These are phyloP conservation scores for Ormyrus nitidulus DNA, from an alignment of 2,888 invertebrate species.

Conservation along the genomic window DNA sequence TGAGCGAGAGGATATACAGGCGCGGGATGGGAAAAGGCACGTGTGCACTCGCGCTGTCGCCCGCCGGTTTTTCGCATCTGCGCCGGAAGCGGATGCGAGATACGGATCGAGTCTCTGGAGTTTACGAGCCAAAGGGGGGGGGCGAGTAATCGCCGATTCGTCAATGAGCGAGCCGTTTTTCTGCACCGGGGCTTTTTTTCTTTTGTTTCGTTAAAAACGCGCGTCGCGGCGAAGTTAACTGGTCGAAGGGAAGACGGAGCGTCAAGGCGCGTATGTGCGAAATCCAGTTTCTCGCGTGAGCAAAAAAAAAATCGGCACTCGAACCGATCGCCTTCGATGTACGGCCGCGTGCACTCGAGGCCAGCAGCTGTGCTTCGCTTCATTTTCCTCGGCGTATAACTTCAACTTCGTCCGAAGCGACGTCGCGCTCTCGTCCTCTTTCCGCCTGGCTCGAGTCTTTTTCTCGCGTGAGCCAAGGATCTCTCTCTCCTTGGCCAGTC, in stretches of 20 bases:
- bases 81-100: constrained; percentile 49
- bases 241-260: too few species aligned
- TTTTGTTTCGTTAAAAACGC: neutral
- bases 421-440: too few species aligned
- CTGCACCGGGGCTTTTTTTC: neutral
- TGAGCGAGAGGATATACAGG: neutral
- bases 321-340: too few species aligned
- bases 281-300: too few species aligned
- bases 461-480: neutral
- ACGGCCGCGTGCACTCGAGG: too few species aligned
- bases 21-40: constrained; percentile 17
- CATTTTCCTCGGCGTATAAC: too few species aligned
- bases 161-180: constrained; percentile 34
- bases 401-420: too few species aligned
- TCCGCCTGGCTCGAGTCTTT: too few species aligned
- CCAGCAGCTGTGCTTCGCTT: neutral
- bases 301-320: too few species aligned
- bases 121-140: constrained; percentile 2
- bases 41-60: neutral
- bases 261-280: too few species aligned
- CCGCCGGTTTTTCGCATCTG: constrained; percentile 26
- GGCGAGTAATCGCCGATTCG: constrained; percentile 13
- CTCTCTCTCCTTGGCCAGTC: neutral
- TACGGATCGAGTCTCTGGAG: constrained; percentile 20
- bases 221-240: neutral